Percentiles rank a stretch among this genome's conserved stretches.
Evolutionary conservation across 2,113 vertebrate genomes (phyloP).

Genomic region (Tachycineta bicolor): DNA sequence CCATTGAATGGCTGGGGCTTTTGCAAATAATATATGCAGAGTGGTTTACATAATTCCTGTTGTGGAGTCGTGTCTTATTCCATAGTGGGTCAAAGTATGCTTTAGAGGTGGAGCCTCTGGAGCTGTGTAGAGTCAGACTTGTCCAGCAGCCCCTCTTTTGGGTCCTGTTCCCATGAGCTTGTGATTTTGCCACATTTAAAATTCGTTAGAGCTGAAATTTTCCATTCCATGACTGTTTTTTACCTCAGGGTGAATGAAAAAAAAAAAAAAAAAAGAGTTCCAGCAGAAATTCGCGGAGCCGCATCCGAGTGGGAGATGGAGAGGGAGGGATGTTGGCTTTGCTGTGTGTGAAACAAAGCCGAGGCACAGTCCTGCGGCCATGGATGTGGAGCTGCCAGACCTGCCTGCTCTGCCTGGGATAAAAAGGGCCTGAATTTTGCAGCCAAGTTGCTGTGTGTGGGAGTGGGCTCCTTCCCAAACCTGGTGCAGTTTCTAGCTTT

Average conservation of each 20-base stretch:
- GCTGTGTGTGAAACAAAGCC: not conserved
- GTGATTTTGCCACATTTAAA: not conserved
- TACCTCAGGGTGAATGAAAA: not conserved
- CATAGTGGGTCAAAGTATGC: conserved; percentile 19
- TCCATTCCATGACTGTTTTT: conserved; percentile 5
- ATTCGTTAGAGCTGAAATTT: not conserved
- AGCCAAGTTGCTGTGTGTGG: not conserved
- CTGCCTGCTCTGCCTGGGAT: not conserved
- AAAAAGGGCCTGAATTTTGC: not conserved
- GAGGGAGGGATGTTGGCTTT: not conserved
- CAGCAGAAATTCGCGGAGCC: not conserved
- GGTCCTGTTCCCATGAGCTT: conserved; percentile 1
- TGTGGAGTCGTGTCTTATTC: conserved; percentile 33
- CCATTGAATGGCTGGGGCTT: not conserved
- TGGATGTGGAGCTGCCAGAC: not conserved
- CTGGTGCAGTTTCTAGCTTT: not conserved
- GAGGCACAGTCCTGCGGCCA: not conserved
- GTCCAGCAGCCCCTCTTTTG: not conserved
- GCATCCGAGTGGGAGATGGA: not conserved
- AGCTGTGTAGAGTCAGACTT: not conserved
- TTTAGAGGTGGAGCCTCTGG: conserved; percentile 2
- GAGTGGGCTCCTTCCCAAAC: not conserved
- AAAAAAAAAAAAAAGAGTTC: not conserved
- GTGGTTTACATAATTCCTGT: conserved; percentile 34
- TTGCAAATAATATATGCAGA: not conserved